phyloP scores from a whole-genome alignment of 2,888 invertebrate species.

The Pristionchus japonicus region DNA sequence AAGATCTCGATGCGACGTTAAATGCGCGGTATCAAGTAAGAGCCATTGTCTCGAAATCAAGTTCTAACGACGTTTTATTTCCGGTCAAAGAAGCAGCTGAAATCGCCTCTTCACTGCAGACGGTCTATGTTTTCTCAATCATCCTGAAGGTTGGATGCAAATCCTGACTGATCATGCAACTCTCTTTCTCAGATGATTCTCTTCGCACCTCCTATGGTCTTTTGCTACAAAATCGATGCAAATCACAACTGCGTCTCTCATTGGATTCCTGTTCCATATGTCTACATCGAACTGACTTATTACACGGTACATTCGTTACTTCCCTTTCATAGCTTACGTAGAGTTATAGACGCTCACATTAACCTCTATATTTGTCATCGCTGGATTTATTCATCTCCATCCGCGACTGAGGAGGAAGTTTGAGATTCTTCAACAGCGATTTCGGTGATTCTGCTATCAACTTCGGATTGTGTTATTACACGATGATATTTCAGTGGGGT shows the following conservation, averaged over 20 bases:
- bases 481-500: background rate
- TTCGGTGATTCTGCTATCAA: background rate
- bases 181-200: background rate
- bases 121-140: background rate
- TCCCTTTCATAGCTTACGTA: too few species aligned
- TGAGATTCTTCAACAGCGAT: background rate
- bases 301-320: background rate
- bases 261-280: background rate
- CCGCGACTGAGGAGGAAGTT: background rate
- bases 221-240: background rate
- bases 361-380: background rate
- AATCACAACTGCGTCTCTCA: background rate
- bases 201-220: background rate
- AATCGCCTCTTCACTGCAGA: background rate
- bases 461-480: background rate
- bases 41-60: background rate
- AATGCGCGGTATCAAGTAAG: constrained; percentile 1
- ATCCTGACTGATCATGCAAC: too few species aligned
- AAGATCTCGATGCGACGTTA: background rate
- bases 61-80: background rate
- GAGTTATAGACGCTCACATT: background rate
- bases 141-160: background rate
- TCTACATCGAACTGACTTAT: background rate
- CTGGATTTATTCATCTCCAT: background rate
- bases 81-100: background rate